Conservation (phyloP, 2,888 invertebrate species). For the Agrochola macilenta region DNA sequence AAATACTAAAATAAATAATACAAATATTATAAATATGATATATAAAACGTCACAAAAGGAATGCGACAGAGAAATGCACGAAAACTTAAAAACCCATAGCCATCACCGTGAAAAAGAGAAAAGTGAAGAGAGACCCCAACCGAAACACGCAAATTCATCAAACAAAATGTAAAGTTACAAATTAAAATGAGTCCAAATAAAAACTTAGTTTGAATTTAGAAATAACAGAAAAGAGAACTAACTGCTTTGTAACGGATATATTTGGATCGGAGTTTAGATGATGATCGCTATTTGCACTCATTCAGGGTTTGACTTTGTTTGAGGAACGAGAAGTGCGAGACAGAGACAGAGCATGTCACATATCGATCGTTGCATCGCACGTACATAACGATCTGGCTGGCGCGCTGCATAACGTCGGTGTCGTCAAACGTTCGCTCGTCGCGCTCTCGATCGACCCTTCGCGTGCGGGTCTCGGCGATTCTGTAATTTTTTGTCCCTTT, state of each 20-base stretch:
- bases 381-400: conserved; percentile 97
- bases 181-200: conserved; percentile 61
- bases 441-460: conserved; percentile 89
- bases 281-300: conserved; percentile 52
- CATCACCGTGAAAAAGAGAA: conserved; percentile 82
- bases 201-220: conserved; percentile 23
- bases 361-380: conserved; percentile 77
- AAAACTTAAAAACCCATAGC: conserved; percentile 83
- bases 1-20: conserved; percentile 46
- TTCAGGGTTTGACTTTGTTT: conserved; percentile 75
- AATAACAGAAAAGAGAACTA: conserved; percentile 27
- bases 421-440: conserved; percentile 92
- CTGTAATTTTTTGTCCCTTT: conserved; percentile 86
- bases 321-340: conserved; percentile 78
- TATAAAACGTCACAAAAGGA: conserved; percentile 72
- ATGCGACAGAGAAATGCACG: conserved; percentile 72
- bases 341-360: conserved; percentile 72
- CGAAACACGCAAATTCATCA: conserved; percentile 83
- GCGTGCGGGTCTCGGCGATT: conserved; percentile 87
- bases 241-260: conserved; percentile 9
- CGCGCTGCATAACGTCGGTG: conserved; percentile 95
- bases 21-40: conserved; percentile 55
- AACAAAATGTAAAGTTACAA: conserved; percentile 76
- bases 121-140: conserved; percentile 77
- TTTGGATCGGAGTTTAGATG: conserved; percentile 4